Evolutionary conservation across 2,888 invertebrate genomes (phyloP), one percentile per base, ranked within the genome.

Genomic region (Mellilla xanthometata): DNA sequence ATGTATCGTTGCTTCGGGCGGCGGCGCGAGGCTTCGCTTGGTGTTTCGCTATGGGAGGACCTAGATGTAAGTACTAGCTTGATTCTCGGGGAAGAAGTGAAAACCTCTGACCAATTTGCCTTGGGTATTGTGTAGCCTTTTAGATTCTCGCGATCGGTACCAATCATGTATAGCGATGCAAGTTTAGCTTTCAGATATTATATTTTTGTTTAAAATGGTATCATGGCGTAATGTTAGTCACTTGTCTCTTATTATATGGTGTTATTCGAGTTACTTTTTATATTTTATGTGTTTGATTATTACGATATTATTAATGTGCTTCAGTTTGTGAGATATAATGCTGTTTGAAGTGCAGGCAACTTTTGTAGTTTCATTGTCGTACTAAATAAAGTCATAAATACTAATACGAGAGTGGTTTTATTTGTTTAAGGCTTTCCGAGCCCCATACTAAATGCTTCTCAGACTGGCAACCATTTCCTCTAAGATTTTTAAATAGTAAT

Each of bases 291-390:
- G 73, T 65, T 72, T 75, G 58, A 75, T 70, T 67, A 66, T 65
- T 55, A 47, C 51, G 23, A 13, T 50, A 56, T 61, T 62, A 71
- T 74, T 71, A 75, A 76, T 82, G 82, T 86, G 90, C 90, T 90
- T 89, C 76, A 82, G 85, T 90, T 86, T 76, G 87, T 87, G 81
- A 80, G 79, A 77, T 83, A 76, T 81, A 80, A 78, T 80, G 84
- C 84, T 84, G 82, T 82, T 87, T 80, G 81, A 85, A 86, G 80
- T 86, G 89, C 90, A 83, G 86, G 86, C 89, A 85, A 82, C 76
- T 88, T 89, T 89, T 89, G 90, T 90, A 90, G 90, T 89, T 90
- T 90, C 90, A 90, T 90, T 89, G 88, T 90, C 90, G 89, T 90
- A 90, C 82, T 87, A 79, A 89, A 86, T 89, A 90, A 88, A 88